phyloP scores from a whole-genome alignment of 2,888 invertebrate species.

The Schizotus pectinicornis region DNA sequence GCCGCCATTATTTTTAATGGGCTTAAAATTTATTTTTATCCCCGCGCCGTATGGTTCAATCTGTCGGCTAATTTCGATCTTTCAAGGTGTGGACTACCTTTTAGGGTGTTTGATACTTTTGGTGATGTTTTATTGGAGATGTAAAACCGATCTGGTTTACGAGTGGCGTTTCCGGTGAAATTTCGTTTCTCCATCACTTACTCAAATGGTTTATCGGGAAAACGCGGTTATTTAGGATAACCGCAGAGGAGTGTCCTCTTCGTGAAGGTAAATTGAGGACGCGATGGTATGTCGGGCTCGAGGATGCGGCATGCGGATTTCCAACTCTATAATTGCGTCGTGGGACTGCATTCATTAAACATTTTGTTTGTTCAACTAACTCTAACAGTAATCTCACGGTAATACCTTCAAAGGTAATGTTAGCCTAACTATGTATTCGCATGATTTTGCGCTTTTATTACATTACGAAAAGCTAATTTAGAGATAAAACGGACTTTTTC shows the following conservation, averaged over 20 bases:
- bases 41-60: conserved; percentile 15
- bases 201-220: not conserved
- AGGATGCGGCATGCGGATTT: conserved; percentile 21
- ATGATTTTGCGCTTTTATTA: conserved; percentile 29
- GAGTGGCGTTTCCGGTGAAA: not conserved
- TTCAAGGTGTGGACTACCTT: conserved; percentile 2
- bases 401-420: conserved; percentile 30
- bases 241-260: not conserved
- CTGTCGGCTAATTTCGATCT: conserved; percentile 8
- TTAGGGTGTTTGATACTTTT: not conserved
- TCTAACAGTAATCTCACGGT: conserved; percentile 28
- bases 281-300: conserved; percentile 4
- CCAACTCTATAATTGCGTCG: conserved; percentile 29
- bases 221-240: conserved; percentile 2
- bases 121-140: not conserved
- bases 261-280: too few species aligned
- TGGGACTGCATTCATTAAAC: conserved; percentile 33
- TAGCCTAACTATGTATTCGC: conserved; percentile 21
- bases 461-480: conserved; percentile 29
- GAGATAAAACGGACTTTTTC: conserved; percentile 15
- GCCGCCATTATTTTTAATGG: conserved; percentile 24
- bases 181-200: not conserved
- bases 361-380: conserved; percentile 33
- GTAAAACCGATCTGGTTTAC: not conserved
- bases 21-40: conserved; percentile 24